phyloP scores from a whole-genome alignment of 2,797 vertebrate species.

The Pseudochaenichthys georgianus region DNA sequence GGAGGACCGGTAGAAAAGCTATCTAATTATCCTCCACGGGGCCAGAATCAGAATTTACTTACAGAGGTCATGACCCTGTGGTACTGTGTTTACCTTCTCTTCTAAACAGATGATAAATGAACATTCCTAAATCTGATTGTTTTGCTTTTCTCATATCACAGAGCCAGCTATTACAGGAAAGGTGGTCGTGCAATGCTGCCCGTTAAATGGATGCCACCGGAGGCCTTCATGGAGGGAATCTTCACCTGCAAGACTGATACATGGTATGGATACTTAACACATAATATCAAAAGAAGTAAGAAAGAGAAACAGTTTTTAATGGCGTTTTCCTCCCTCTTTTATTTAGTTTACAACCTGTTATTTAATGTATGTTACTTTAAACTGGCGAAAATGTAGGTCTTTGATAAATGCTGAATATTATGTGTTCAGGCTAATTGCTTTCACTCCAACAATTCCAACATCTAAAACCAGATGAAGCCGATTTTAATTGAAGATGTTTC shows the following conservation, averaged over 20 bases:
- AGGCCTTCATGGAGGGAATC: slow-evolving; percentile 95
- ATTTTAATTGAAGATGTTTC: background rate
- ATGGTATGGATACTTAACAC: slow-evolving; percentile 83
- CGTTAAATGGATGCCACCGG: slow-evolving; percentile 96
- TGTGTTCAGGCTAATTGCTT: background rate
- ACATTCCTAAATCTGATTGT: slow-evolving; percentile 4
- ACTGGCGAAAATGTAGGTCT: background rate
- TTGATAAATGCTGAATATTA: background rate
- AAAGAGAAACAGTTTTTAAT: background rate
- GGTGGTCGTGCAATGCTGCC: slow-evolving; percentile 93
- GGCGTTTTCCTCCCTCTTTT: background rate
- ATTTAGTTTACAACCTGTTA: background rate
- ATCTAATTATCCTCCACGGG: slow-evolving; percentile 21
- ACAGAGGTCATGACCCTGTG: slow-evolving; percentile 32
- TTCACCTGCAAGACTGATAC: slow-evolving; percentile 97
- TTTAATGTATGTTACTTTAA: background rate
- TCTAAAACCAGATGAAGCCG: slow-evolving; percentile 7
- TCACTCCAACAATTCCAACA: slow-evolving; percentile 9
- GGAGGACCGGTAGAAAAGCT: slow-evolving; percentile 5
- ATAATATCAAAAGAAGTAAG: background rate
- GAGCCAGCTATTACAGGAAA: slow-evolving; percentile 94
- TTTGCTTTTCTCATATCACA: slow-evolving; percentile 52
- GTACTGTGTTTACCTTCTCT: slow-evolving; percentile 13
- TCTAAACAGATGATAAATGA: slow-evolving; percentile 27
- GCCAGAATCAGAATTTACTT: slow-evolving; percentile 22